Conservation (phyloP, 1,140 invertebrate genomes). For the Drosophila navojoa region DNA sequence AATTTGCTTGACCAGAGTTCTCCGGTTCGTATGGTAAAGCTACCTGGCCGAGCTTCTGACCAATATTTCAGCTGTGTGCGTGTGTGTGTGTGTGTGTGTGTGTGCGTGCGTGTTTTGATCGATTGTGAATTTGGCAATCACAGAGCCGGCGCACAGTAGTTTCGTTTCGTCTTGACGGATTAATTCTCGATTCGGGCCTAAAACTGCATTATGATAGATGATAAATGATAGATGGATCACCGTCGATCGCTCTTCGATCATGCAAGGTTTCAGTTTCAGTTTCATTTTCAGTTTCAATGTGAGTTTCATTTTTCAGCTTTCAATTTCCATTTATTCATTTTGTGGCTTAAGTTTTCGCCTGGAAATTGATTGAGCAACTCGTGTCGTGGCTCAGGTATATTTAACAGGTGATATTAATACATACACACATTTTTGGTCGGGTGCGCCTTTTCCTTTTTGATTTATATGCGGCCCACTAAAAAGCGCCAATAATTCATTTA, state of each 20-base stretch:
- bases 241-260: slow-evolving; percentile 64
- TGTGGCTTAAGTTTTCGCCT: slow-evolving; percentile 71
- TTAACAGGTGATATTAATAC: slow-evolving; percentile 48
- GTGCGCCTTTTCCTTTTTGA: slow-evolving; percentile 11
- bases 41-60: slow-evolving; percentile 28
- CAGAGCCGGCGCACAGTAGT: not conserved
- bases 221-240: slow-evolving; percentile 70
- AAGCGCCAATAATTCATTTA: slow-evolving; percentile 63
- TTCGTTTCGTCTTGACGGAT: slow-evolving; percentile 64
- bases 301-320: slow-evolving; percentile 16
- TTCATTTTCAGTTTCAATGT: slow-evolving; percentile 12
- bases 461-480: slow-evolving; percentile 25
- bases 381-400: slow-evolving; percentile 48
- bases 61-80: slow-evolving; percentile 19
- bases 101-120: slow-evolving; percentile 44
- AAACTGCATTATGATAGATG: slow-evolving; percentile 74
- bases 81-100: not conserved
- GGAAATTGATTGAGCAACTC: slow-evolving; percentile 75
- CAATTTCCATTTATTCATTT: slow-evolving; percentile 12
- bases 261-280: slow-evolving; percentile 19
- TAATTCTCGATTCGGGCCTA: slow-evolving; percentile 76
- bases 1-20: slow-evolving; percentile 49
- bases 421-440: slow-evolving; percentile 5
- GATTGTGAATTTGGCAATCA: slow-evolving; percentile 79
- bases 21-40: slow-evolving; percentile 1